These are phyloP conservation scores for Zootermopsis nevadensis DNA, from an alignment of 2,888 invertebrate genomes.

Conservation along the genomic window DNA sequence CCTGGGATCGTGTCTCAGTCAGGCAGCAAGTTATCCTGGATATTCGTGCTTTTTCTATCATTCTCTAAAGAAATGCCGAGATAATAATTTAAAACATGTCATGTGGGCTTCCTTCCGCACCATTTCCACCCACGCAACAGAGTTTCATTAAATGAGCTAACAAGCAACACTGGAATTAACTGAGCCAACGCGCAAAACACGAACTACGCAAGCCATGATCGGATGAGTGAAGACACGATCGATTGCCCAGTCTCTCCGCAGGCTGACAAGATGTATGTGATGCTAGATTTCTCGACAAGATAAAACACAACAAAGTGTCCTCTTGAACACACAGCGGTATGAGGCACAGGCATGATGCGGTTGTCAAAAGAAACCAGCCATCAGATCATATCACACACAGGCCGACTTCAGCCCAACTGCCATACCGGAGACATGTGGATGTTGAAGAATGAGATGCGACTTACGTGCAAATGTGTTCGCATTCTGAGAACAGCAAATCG, in stretches of 20 bases:
- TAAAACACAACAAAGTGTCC: constrained; percentile 28
- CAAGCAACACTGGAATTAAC: too few species aligned
- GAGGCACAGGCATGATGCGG: neutral
- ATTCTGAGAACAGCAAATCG: neutral
- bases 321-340: neutral
- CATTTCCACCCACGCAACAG: too few species aligned
- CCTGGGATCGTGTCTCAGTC: too few species aligned
- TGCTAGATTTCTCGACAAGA: constrained; percentile 21
- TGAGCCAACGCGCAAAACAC: too few species aligned
- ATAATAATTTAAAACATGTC: too few species aligned
- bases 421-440: too few species aligned
- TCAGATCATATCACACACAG: neutral
- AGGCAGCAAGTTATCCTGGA: too few species aligned
- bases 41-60: too few species aligned
- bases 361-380: neutral
- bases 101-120: too few species aligned
- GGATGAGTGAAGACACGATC: neutral
- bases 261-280: constrained; percentile 4
- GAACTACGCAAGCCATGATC: neutral
- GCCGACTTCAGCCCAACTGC: too few species aligned
- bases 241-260: neutral
- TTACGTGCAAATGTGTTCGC: neutral
- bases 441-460: neutral
- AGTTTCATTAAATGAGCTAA: too few species aligned
- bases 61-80: too few species aligned